phyloP scores from a whole-genome alignment of 2,113 vertebrate species.

The Oreochromis spilurus region DNA sequence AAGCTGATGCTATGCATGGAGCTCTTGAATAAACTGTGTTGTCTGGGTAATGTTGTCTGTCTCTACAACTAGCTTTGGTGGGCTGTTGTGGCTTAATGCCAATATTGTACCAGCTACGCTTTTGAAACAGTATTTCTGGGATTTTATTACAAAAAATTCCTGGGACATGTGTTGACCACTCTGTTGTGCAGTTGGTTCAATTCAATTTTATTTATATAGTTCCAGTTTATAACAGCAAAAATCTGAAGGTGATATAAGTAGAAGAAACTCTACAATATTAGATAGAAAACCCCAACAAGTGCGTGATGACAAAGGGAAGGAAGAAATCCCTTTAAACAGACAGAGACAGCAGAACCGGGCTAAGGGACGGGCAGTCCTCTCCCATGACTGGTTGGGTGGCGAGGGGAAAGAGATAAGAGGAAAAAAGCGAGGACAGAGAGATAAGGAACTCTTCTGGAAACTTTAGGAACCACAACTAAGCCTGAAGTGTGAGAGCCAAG shows the following conservation, averaged over 20 bases:
- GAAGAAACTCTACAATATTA: neutral
- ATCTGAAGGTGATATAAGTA: neutral
- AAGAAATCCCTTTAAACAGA: neutral
- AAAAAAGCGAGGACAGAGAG: neutral
- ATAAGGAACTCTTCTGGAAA: neutral
- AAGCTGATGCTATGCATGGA: neutral
- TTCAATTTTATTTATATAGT: neutral
- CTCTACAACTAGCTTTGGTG: neutral
- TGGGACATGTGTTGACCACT: neutral
- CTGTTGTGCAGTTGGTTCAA: neutral
- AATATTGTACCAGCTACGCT: neutral
- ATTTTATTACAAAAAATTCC: neutral
- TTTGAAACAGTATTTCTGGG: neutral
- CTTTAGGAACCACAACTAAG: neutral
- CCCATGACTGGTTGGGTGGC: neutral
- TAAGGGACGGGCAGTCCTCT: neutral
- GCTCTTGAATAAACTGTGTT: neutral
- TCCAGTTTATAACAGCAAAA: neutral
- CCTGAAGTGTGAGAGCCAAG: neutral
- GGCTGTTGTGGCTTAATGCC: neutral
- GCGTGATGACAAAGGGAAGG: neutral
- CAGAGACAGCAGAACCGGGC: neutral
- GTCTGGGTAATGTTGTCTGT: neutral
- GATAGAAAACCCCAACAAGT: neutral
- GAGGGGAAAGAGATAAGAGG: neutral